phyloP scores from a whole-genome alignment of 2,113 vertebrate species.

The Lates calcarifer region DNA sequence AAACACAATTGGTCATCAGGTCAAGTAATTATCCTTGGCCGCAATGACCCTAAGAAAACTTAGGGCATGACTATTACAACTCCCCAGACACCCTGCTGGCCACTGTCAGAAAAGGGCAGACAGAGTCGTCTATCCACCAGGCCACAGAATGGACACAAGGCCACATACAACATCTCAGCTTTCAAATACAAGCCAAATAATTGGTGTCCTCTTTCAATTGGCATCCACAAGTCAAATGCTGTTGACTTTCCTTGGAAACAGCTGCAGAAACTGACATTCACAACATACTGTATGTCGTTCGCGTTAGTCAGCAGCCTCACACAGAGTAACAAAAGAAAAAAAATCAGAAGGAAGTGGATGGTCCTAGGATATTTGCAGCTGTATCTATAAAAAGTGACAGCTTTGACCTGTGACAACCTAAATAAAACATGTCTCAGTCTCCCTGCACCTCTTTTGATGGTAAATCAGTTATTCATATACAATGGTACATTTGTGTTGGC shows the following conservation, averaged over 20 bases:
- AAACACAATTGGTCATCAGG: conserved; percentile 45
- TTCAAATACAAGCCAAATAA: conserved; percentile 70
- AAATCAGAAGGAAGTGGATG: conserved; percentile 45
- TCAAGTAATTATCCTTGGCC: conserved; percentile 61
- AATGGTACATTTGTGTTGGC: conserved; percentile 24
- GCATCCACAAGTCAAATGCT: conserved; percentile 73
- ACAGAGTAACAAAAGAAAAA: conserved; percentile 9
- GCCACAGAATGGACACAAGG: conserved; percentile 57
- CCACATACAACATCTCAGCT: conserved; percentile 63
- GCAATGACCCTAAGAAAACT: conserved; percentile 54
- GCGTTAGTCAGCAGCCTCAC: conserved; percentile 29
- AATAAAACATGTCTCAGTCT: conserved; percentile 57
- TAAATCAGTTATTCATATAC: conserved; percentile 63
- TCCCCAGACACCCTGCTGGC: conserved; percentile 64
- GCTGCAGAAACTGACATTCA: conserved; percentile 69
- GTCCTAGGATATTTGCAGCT: conserved; percentile 48
- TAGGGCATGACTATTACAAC: conserved; percentile 57
- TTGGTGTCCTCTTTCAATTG: conserved; percentile 67
- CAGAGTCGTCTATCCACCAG: conserved; percentile 56
- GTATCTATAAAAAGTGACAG: conserved; percentile 56
- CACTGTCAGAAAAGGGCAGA: conserved; percentile 67
- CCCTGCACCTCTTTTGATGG: conserved; percentile 44
- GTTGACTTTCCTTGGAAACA: conserved; percentile 77
- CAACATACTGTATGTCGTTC: conserved; percentile 18
- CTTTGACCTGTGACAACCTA: conserved; percentile 45